Evolutionary conservation across 2,113 vertebrate genomes (phyloP), one percentile per base, ranked within the genome.

Genomic region (Coturnix japonica): DNA sequence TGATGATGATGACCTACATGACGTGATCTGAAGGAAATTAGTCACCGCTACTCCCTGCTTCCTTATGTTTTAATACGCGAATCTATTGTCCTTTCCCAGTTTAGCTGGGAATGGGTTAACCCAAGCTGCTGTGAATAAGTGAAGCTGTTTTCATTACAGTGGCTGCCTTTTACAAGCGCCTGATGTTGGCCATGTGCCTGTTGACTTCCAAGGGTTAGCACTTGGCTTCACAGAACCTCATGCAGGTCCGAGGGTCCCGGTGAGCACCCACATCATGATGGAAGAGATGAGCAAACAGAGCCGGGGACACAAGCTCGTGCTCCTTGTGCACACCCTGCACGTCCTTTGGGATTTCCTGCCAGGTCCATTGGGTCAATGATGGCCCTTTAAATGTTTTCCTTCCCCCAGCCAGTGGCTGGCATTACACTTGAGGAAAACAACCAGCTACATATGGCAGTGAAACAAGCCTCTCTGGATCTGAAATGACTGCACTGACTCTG

Each of bases 21-120:
- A 94, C 53, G 90, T 77, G 66, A 60, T 35, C 39, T 53, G 73
- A 65, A 95, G 91, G 60, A 93, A 94, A 88, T 98, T 87, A 97
- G 67, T 98, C 96, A 98, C 67, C 76, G 13, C 49, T 51, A 33
- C 60, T 70, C 82, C 51, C 70, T 72, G 66, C 63, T 91, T 92
- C 69, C 73, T 80, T 94, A 87, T 91, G 76, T 67, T 89, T 83
- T 33, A 77, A 76, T 91, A 56, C 0, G 2, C 53, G 25, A 49
- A 77, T 72, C 53, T 46, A 19, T 20, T 64, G 53, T 15, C 16
- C 23, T 51, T 74, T 14, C 30, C 7, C 72, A 47, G 5, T 46
- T 63, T 74, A 83, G 85, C 23, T 33, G 56, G 78, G 72, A 89
- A 89, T 2, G 81, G 91, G 81, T 94, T 96, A 92, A 96, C 71